Evolutionary conservation across 1,140 invertebrate genomes (phyloP), one percentile per base, ranked within the genome.

Genomic region (Physella acuta): DNA sequence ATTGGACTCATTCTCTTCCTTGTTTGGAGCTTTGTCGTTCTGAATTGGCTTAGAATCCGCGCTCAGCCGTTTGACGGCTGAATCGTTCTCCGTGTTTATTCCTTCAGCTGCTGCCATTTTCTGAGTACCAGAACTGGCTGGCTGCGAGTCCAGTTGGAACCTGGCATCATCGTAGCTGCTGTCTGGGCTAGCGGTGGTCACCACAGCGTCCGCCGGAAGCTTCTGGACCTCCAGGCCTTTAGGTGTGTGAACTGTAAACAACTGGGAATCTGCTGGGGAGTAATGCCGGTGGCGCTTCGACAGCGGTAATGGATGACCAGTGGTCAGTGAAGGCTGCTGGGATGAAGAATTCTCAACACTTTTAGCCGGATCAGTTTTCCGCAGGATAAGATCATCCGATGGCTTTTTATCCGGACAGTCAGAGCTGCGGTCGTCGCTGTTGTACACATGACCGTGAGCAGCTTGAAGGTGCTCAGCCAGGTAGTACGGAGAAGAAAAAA

Each of bases 161-260:
- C 33, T 59, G 17, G 26, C 55, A 14, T 60, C 68, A 24, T 80
- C 78, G 52, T 71, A 78, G 59, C 78, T 80, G 68, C 79, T 81
- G 52, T 81, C 79, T 17, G 79, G 78, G 52, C 78, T 79, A 37
- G 75, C 76, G 49, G 71, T 70, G 0, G 75, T 75, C 2, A 75
- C 75, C 11, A 74, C 74, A 17, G 71, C 70, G 36, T 81, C 79
- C 3, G 79, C 78, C 11, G 75, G 70, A 52, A 73, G 56, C 2
- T 68, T 65, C 26, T 70, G 44, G 17, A 73, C 53, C 37, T 73
- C 65, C 59, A 73, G 53, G 20, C 66, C 62, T 30, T 64, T 63
- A n/a, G 69, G 69, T 14, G 72, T 71, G 51, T 63, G 62, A 5
- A 71, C 65, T 31, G 56, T 63, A 28, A 70, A 31, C n/a, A 67